Evolutionary conservation across 2,797 vertebrate genomes (phyloP).

Genomic region (Vireo griseus): DNA sequence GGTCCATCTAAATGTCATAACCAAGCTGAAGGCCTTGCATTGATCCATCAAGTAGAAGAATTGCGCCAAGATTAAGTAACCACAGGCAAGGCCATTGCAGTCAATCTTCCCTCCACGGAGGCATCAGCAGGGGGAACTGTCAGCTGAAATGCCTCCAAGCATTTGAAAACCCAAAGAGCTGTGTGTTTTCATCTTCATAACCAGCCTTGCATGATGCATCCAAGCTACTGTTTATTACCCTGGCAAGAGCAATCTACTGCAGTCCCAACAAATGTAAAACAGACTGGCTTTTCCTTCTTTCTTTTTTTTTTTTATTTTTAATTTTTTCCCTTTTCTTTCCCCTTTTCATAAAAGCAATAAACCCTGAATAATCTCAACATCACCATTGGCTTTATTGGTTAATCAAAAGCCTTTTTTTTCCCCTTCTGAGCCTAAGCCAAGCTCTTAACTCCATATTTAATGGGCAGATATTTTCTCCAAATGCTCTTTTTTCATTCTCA

Average conservation of each 20-base stretch:
- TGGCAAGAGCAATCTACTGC: background rate
- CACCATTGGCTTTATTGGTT: conserved; percentile 47
- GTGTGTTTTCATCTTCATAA: background rate
- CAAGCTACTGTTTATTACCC: conserved; percentile 18
- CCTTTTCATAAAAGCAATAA: conserved; percentile 24
- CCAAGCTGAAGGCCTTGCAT: background rate
- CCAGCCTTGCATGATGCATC: conserved; percentile 4
- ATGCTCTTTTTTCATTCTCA: conserved; percentile 25
- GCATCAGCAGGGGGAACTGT: background rate
- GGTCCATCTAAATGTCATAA: background rate
- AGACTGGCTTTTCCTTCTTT: background rate
- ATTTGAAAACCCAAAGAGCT: background rate
- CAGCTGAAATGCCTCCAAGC: background rate
- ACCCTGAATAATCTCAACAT: conserved; percentile 41
- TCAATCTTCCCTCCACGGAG: background rate
- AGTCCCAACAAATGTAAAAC: conserved; percentile 6
- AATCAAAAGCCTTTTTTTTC: conserved; percentile 46
- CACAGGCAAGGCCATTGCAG: background rate
- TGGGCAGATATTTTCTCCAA: conserved; percentile 49
- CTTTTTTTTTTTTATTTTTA: background rate
- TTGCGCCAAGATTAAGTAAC: background rate
- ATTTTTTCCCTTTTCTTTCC: background rate
- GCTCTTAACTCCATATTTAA: conserved; percentile 58
- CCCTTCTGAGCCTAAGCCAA: conserved; percentile 47
- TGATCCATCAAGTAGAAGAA: background rate